Evolutionary conservation across 2,113 vertebrate species (phyloP), one percentile per base, ranked within the genome.

Genomic region (Bufo gargarizans): DNA sequence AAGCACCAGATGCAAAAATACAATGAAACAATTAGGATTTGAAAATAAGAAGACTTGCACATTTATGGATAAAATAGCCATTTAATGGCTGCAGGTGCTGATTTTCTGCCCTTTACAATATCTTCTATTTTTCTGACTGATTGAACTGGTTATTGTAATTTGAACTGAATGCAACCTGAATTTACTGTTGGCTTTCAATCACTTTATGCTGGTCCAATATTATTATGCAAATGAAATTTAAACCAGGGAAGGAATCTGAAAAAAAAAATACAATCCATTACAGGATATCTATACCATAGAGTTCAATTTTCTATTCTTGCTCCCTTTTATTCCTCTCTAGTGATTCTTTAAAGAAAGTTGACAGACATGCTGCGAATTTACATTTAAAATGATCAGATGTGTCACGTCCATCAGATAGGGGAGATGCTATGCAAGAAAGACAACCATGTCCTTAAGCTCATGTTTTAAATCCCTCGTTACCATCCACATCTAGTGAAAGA

Each of bases 361-460:
- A 84, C 87, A 89, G 87, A 89, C 87, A 89, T 78, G 87, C 59
- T 84, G 82, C 49, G 78, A 84, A 89, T 89, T 84, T 89, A 89
- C 87, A 89, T 84, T 89, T 89, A 89, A 89, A 89, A 89, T 89
- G 82, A 89, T 89, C 81, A 89, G 87, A 89, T 84, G 74, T 88
- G 81, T 89, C 87, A 89, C 81, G 76, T 89, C 61, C 87, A 84
- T 89, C 81, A 89, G 87, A 84, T 78, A 89, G 74, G 72, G 50
- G 58, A 84, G 22, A 65, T 78, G 58, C 87, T 84, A 55, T 77
- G 80, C 81, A 67, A 69, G 22, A 89, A 89, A 89, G 82, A 84
- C 72, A 84, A 78, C 87, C 81, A 84, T 84, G 59, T 77, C 82
- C 82, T 84, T 84, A 84, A 89, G 81, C 82, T 67, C 87, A 89